These are phyloP conservation scores for Phoronis australis DNA, from an alignment of 2,888 invertebrate species.

Conservation along the genomic window DNA sequence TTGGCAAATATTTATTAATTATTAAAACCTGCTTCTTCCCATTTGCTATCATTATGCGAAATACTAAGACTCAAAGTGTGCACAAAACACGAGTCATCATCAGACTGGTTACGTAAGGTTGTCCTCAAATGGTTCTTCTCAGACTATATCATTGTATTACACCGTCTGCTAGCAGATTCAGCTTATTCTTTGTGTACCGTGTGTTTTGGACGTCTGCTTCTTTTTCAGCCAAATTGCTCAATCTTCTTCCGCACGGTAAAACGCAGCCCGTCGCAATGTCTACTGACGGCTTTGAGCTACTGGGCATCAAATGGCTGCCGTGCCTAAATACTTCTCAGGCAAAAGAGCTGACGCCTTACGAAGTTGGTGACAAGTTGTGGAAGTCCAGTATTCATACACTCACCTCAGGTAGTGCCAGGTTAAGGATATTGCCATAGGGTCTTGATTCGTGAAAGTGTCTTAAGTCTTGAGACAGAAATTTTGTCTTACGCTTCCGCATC, in stretches of 20 bases:
- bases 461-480: too few species aligned
- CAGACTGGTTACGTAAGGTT: too few species aligned
- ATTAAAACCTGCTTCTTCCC: too few species aligned
- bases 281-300: slow-evolving; percentile 34
- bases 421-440: too few species aligned
- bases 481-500: too few species aligned
- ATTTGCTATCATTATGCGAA: too few species aligned
- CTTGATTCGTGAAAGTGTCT: too few species aligned
- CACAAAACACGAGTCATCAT: too few species aligned
- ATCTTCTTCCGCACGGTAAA: slow-evolving; percentile 31
- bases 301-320: slow-evolving; percentile 45
- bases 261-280: slow-evolving; percentile 17
- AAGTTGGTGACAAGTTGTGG: slow-evolving; percentile 41
- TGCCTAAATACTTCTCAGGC: slow-evolving; percentile 34
- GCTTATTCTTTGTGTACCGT: not conserved
- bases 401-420: slow-evolving; percentile 36
- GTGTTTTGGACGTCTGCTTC: not conserved
- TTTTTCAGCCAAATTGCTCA: slow-evolving; percentile 28
- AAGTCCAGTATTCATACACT: slow-evolving; percentile 36
- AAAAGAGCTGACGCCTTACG: slow-evolving; percentile 43
- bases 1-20: too few species aligned
- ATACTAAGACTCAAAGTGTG: too few species aligned
- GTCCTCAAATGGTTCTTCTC: too few species aligned
- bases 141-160: not conserved
- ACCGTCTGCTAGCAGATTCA: not conserved